Base-by-base conservation (phyloP, 2,888 invertebrate genomes). In the Tetragnatha montana region DNA sequence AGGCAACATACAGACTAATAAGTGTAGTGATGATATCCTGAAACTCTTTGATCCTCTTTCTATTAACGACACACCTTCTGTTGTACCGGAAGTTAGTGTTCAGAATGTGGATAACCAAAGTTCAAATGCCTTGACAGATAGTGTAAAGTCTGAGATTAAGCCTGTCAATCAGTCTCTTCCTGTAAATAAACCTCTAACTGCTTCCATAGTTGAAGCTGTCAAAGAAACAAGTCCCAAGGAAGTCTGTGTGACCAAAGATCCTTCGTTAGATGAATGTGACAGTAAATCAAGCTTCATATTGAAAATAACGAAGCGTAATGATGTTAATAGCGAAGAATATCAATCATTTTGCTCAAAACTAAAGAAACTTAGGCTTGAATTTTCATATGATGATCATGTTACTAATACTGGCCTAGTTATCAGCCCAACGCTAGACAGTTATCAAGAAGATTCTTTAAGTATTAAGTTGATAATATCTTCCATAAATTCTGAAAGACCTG, bases 361-460 rank as follows among this genome's bases (percentile, higher is more conserved):
- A 8, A 89, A 85, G 71, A 51, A 74, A 69, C 74, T 91, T 3
- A 82, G 92, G 87, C 49, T 47, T 21, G 95, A 96, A 92, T 98
- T 96, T 93, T 94, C 95, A 0, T 95, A 96, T 93, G 95, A 96
- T 82, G 97, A 98, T 93, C 95, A 95, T 22, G 95, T 94, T 88
- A 96, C 97, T 17, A 98, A 99, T 94, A 95, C 96, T 71, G 98
- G 98, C 0, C 96, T 98, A 93, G 96, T 98, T 89, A 95, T 98
- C 91, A 98, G 98, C 92, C 96, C 98, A 0, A 96, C 97, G 93
- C 96, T 98, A 92, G 96, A 96, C 92, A 96, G 96, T 93, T 95
- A 95, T 92, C 97, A 97, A 93, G 95, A 96, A 50, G 95, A 95
- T 90, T 95, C 96, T 91, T 97, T 97, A 81, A 98, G 98, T 93